phyloP scores from a whole-genome alignment of 2,797 vertebrate genomes.

The Gadopsis marmoratus region DNA sequence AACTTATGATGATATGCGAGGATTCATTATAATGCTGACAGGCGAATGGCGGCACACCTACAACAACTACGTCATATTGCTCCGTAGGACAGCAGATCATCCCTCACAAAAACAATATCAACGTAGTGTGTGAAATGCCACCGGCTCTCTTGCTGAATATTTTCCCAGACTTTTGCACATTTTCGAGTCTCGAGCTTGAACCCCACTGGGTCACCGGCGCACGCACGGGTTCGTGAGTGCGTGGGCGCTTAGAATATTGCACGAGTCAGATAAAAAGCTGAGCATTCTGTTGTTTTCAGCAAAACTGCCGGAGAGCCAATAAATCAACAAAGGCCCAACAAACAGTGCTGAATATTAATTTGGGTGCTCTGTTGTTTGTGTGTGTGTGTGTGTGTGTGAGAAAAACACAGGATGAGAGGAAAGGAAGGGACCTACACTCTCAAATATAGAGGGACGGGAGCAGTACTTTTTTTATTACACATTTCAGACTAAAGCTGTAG shows the following conservation, averaged over 20 bases:
- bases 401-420: background rate
- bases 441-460: background rate
- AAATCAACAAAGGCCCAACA: conserved; percentile 55
- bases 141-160: background rate
- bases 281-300: conserved; percentile 46
- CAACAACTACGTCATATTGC: too few species aligned
- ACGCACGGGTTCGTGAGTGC: conserved; percentile 5
- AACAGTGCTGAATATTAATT: conserved; percentile 55
- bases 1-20: too few species aligned
- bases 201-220: background rate
- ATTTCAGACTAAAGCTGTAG: background rate
- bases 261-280: conserved; percentile 60
- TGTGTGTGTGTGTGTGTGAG: background rate
- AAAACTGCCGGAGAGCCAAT: conserved; percentile 71
- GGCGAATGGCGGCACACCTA: too few species aligned
- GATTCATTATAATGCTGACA: too few species aligned
- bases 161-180: conserved; percentile 18
- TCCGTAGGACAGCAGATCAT: background rate
- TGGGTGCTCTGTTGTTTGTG: conserved; percentile 3
- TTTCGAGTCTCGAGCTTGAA: conserved; percentile 1
- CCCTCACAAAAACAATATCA: conserved; percentile 3
- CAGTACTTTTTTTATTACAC: background rate
- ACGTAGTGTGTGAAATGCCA: background rate
- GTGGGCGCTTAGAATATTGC: conserved; percentile 55
- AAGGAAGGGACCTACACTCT: background rate